phyloP scores from a whole-genome alignment of 2,113 vertebrate species.

The Ellobius talpinus region DNA sequence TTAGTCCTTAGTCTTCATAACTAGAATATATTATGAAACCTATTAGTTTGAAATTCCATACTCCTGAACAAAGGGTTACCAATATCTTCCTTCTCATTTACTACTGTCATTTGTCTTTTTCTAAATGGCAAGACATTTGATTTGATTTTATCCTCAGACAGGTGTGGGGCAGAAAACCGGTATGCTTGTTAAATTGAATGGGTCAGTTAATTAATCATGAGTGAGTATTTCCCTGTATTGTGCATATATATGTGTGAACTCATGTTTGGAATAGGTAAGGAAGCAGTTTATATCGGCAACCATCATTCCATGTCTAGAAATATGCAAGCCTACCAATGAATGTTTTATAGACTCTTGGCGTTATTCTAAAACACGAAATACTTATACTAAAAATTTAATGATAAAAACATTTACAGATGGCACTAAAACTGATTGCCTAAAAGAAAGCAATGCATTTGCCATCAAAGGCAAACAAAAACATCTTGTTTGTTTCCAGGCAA shows the following conservation, averaged over 20 bases:
- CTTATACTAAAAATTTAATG: neutral
- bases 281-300: neutral
- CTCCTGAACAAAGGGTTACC: accelerated
- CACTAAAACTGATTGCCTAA: neutral
- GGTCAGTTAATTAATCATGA: neutral
- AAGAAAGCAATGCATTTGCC: neutral
- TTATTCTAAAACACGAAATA: neutral
- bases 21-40: too few relatives aligned
- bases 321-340: too few relatives aligned
- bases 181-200: accelerated
- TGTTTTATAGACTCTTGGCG: neutral
- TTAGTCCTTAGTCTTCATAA: neutral
- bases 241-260: neutral
- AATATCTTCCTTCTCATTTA: neutral
- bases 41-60: accelerated
- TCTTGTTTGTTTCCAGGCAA: neutral
- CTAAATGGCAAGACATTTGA: neutral
- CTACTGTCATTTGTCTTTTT: neutral
- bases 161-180: neutral
- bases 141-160: neutral
- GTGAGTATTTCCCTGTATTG: neutral
- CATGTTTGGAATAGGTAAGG: neutral
- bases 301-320: neutral
- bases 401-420: neutral
- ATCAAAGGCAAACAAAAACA: neutral